Evolutionary conservation across 2,797 vertebrate species (phyloP).

Genomic region (Protosalanx chinensis): DNA sequence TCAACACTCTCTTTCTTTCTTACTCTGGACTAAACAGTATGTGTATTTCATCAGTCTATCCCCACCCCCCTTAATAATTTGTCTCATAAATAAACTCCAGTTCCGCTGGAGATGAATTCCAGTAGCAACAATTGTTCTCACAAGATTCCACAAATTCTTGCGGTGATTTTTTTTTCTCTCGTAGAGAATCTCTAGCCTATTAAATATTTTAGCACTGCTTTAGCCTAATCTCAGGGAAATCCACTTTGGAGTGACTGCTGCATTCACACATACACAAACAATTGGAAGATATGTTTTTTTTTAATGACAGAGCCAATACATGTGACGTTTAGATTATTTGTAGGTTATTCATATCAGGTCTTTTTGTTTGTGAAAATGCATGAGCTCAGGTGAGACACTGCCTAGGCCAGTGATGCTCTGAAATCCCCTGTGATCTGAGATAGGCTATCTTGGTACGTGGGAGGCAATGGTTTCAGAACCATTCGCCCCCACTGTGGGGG

Average conservation of each 20-base stretch:
- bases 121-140: constrained; percentile 20
- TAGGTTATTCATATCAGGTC: neutral
- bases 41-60: constrained; percentile 3
- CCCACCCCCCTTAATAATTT: constrained; percentile 7
- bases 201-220: neutral
- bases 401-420: neutral
- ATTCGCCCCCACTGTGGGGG: neutral
- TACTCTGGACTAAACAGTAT: constrained; percentile 5
- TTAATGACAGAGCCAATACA: neutral
- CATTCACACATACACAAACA: no score
- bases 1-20: neutral
- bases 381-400: neutral
- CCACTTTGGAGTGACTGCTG: neutral
- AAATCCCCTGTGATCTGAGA: neutral
- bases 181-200: neutral
- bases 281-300: neutral
- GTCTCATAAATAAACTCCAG: constrained; percentile 10
- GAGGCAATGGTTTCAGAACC: constrained; percentile 3
- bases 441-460: neutral
- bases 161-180: constrained; percentile 1
- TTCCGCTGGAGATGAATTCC: constrained; percentile 11
- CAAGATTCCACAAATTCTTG: constrained; percentile 18
- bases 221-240: neutral
- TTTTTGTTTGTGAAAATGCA: neutral
- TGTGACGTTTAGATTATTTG: neutral